Conservation (phyloP, 2,113 vertebrate genomes). For the Alouatta palliata region DNA sequence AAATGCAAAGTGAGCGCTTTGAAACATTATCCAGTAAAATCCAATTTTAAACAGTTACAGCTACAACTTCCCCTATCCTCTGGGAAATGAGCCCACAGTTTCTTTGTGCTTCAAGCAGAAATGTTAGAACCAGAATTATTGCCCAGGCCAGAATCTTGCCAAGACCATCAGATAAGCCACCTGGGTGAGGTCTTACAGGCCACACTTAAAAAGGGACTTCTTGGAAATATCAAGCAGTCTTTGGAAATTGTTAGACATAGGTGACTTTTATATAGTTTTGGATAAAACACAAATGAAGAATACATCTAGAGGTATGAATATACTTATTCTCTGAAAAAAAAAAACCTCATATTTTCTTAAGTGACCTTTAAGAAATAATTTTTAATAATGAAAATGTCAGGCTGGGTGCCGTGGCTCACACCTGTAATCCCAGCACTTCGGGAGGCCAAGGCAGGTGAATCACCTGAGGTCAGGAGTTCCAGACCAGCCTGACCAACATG, state of each 20-base stretch:
- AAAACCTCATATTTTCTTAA: not conserved
- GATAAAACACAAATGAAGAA: not conserved
- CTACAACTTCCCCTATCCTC: conserved; percentile 10
- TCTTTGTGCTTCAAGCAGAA: conserved; percentile 31
- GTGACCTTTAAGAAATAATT: not conserved
- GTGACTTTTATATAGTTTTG: not conserved
- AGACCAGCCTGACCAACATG: too few species aligned
- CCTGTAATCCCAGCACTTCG: too few species aligned
- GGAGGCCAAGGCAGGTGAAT: too few species aligned
- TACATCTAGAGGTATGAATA: not conserved
- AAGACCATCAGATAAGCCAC: not conserved
- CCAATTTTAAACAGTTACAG: conserved; percentile 58
- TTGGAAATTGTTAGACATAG: not conserved
- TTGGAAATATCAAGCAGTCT: not conserved
- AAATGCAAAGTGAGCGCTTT: conserved; percentile 66
- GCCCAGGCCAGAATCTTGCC: not conserved
- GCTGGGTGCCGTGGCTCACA: fast-evolving
- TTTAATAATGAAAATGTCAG: too few species aligned
- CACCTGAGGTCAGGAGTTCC: too few species aligned
- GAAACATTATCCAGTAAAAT: conserved; percentile 71
- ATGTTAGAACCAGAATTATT: not conserved
- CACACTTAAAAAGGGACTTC: not conserved
- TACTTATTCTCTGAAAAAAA: not conserved
- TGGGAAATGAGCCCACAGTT: conserved; percentile 10
- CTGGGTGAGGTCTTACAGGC: not conserved